Base-by-base conservation (phyloP, 2,797 vertebrate genomes). In the Sylvilagus floridanus region DNA sequence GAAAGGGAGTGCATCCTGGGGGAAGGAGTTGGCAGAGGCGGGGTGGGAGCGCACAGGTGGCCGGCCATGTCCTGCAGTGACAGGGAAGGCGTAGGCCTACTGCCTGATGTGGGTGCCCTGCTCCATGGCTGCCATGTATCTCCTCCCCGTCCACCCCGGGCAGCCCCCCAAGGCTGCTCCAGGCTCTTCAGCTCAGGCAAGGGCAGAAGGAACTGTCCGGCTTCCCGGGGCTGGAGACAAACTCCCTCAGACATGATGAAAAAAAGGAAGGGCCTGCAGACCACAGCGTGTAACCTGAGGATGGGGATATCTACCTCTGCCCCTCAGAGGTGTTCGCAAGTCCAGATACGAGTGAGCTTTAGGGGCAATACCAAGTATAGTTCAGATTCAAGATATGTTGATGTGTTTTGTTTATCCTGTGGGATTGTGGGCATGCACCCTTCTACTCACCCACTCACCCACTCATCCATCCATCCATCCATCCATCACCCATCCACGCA, bases 391-490 rank as follows among this genome's bases (percentile, higher is more conserved):
- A 68, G 81, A 82, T 8, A n/a, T 68, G 28, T n/a, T 54, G 21
- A 19, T 82, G 62, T 75, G 60, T 76, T 86, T 71, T 85, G 24
- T 79, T 86, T 75, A 68, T 91, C 24, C 63, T 92, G 12, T 90
- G 47, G 57, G 21, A 81, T 0, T 57, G 37, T 73, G 16, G 35
- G 57, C 60, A 24, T 60, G 66, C 5, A 21, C 60, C 17, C 26
- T 79, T 57, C 42, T 16, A 76, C 50, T 1, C 19, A 54, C 13
- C 37, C 65, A 66, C 47, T 7, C 26, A 24, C 6, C 32, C 8
- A 30, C 16, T 5, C 4, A 17, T 28, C 12, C 66, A 68, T 69
- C n/a, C 32, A 11, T 37, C 37, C 6, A 10, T 17, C 8, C 14
- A 50, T 84, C 28, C 9, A 32, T 75, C 8, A 47, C 42, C 8